Conservation (phyloP, 2,113 vertebrate genomes). For the Ahaetulla prasina region DNA sequence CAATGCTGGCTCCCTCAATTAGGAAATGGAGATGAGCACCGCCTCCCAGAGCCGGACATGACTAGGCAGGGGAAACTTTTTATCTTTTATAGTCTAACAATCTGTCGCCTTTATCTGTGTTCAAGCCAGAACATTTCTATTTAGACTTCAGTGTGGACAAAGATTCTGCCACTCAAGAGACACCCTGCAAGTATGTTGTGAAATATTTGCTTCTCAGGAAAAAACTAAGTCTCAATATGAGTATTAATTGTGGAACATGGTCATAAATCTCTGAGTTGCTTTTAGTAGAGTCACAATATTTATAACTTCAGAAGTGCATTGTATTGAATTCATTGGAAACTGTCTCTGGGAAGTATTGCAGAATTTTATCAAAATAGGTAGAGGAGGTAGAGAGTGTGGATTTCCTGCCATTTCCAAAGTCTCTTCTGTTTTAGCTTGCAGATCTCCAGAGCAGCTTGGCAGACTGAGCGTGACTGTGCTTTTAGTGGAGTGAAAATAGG, state of each 20-base stretch:
- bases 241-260: background rate
- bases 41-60: fast-evolving
- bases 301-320: background rate
- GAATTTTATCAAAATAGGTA: background rate
- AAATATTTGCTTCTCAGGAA: background rate
- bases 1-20: background rate
- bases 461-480: background rate
- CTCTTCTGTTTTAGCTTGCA: background rate
- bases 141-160: background rate
- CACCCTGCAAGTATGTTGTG: background rate
- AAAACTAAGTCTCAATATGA: background rate
- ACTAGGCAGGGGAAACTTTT: background rate
- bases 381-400: background rate
- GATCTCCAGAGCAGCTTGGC: background rate
- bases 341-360: background rate
- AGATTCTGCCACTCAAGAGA: background rate
- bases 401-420: background rate
- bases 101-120: background rate
- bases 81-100: background rate
- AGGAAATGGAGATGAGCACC: background rate
- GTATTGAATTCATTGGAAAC: background rate
- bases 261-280: background rate
- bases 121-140: background rate
- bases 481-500: background rate
- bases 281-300: background rate